Evolutionary conservation across 1,140 invertebrate genomes (phyloP), one percentile per base, ranked within the genome.

Genomic region (Hirudo medicinalis): DNA sequence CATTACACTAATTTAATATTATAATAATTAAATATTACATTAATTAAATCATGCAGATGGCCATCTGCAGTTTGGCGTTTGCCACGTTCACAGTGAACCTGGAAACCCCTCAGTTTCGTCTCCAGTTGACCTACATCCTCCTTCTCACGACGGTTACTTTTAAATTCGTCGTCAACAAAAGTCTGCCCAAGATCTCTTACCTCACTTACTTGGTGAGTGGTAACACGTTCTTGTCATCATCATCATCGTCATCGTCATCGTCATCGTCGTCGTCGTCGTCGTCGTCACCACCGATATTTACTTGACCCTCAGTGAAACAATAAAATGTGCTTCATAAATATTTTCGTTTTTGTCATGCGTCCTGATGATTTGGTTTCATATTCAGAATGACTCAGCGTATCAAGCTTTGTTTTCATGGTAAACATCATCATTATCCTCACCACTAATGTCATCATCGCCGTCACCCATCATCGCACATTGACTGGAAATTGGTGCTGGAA

Each of bases 41-140:
- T 0, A 17, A 63, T 15, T 25, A n/a, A 63, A 63, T 22, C 25
- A 25, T 9, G 9, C 70, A 75, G 74, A 75, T 75, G 60, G 73
- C 78, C 11, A 76, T 76, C 20, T 72, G 73, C 49, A 60, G 71
- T n/a, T 55, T 75, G 63, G 69, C 75, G 17, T 76, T 76, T 71
- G 57, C 73, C 11, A 74, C 75, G 29, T 76, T 76, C 68, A 49
- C 74, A 22, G 73, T 76, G 32, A 36, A 55, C 27, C 40, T 49
- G 17, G 55, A 71, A 29, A 32, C 67, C 0, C 70, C 75, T 49
- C 71, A 76, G 49, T 74, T 69, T 55, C 43, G 74, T 17, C 67
- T 75, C 20, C 72, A 75, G 57, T 60, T 74, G 60, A 71, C 72
- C 17, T 75, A 66, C 29, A 73, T 71, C 32, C 71, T 75, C 19